These are phyloP conservation scores for Cantharis lateralis DNA, from an alignment of 2,888 invertebrate genomes.

Conservation along the genomic window DNA sequence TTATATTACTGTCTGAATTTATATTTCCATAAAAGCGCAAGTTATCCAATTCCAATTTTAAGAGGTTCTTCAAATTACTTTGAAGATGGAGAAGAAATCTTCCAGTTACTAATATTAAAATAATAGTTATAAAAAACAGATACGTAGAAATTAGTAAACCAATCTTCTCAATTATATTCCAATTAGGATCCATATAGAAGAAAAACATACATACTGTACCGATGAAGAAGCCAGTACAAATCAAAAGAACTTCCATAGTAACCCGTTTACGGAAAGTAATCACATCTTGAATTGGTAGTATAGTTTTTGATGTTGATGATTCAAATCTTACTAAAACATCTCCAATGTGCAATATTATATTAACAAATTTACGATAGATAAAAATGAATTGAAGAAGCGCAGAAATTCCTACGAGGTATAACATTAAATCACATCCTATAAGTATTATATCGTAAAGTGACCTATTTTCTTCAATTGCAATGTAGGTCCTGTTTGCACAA, in stretches of 20 bases:
- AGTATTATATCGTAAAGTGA: not conserved
- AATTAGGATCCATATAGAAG: not conserved
- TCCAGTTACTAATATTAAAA: not conserved
- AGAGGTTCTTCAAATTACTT: not conserved
- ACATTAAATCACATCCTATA: not conserved
- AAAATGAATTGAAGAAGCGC: not conserved
- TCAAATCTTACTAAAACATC: not conserved
- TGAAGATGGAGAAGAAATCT: not conserved
- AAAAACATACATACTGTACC: not conserved
- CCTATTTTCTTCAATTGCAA: not conserved
- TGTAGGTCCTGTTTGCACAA: not conserved
- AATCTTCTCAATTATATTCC: not conserved
- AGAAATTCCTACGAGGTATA: not conserved
- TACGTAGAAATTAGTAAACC: not conserved
- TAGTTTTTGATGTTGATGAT: not conserved
- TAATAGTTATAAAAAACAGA: not conserved
- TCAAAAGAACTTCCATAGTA: not conserved
- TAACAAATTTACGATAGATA: not conserved
- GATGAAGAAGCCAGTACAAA: not conserved
- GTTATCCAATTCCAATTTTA: not conserved
- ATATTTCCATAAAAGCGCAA: too few relatives aligned
- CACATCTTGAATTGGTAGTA: not conserved
- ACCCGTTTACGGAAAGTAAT: not conserved
- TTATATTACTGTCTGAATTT: not conserved
- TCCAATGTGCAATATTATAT: not conserved